Percentiles rank a stretch among this genome's conserved stretches.
Conservation (phyloP, 2,888 invertebrate genomes). For the Stegophylla sp. region DNA sequence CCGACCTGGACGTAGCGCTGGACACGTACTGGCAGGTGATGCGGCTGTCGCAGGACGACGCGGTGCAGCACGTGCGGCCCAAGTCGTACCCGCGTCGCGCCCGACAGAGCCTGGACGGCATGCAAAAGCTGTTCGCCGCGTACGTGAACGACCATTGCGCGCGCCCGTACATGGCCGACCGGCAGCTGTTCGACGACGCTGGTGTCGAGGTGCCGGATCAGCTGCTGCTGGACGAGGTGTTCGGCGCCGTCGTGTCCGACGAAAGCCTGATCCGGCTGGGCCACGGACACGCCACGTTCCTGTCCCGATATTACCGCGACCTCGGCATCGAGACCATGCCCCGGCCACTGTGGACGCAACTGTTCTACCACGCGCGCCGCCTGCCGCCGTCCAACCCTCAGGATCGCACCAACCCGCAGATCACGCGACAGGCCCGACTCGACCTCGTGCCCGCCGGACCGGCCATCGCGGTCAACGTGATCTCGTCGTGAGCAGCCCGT, state of each 20-base stretch:
- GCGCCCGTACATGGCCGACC: neutral
- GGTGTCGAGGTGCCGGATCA: neutral
- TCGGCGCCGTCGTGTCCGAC: neutral
- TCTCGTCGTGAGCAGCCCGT: no score
- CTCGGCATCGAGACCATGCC: neutral
- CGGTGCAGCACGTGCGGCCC: no score
- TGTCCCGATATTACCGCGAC: neutral
- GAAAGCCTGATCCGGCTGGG: neutral
- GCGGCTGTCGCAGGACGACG: neutral
- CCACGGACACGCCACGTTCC: neutral
- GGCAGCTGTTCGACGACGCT: neutral
- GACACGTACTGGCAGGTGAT: neutral
- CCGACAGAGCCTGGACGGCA: rapidly evolving
- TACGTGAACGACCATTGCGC: neutral
- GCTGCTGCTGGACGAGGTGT: neutral
- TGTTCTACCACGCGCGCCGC: neutral
- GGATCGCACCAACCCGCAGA: neutral
- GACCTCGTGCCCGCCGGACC: neutral
- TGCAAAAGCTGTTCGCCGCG: neutral
- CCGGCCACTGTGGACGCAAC: neutral
- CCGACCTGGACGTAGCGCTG: neutral
- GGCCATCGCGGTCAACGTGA: neutral
- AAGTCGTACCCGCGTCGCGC: neutral
- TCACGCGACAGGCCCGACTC: neutral
- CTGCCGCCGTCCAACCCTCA: rapidly evolving